Base-by-base conservation (phyloP, 2,888 invertebrate species). In the Callyntrura sp. region DNA sequence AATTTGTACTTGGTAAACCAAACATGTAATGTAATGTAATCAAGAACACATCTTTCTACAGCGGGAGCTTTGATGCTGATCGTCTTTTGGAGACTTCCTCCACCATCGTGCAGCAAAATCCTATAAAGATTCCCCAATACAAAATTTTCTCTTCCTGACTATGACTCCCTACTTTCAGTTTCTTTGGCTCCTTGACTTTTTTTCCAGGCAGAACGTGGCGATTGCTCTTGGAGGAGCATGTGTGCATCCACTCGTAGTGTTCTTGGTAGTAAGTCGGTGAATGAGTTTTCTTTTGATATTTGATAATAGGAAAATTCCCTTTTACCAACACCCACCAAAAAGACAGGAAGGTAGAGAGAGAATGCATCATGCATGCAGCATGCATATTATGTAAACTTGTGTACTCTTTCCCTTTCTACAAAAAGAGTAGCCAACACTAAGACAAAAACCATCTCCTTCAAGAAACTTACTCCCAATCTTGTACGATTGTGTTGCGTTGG, bases 381-480 rank as follows among this genome's bases (percentile, higher is more conserved):
- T 23, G 8, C 23, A 65, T 68, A 68, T 17, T n/a, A 62, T 28
- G 11, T 62, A 6, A 35, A 17, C 60, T 60, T 60, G 17, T n/a
- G 8, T 17, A 17, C 20, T 17, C 17, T 60, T 17, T 62, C 60
- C 17, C 23, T 25, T 25, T 62, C n/a, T 14, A 12, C 12, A 11
- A n/a, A 51, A 17, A 78, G 28, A 57, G 17, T 78, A 57, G 55
- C 28, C 35, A 57, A 17, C 73, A 76, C 45, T 12, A 45, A 78
- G 55, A 78, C 55, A 78, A 57, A 55, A 78, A 55, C 78, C 78
- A 78, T 78, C 78, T 78, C 55, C 78, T 78, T 28, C n/a, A 78
- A 78, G 28, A 28, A 55, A 17, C 55, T 78, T 57, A 78, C 78
- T 78, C 78, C 25, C 48, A 51, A 17, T 20, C 60, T 17, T 51